phyloP scores from a whole-genome alignment of 2,797 vertebrate genomes.

The Parauchenoglanis ngamensis region DNA sequence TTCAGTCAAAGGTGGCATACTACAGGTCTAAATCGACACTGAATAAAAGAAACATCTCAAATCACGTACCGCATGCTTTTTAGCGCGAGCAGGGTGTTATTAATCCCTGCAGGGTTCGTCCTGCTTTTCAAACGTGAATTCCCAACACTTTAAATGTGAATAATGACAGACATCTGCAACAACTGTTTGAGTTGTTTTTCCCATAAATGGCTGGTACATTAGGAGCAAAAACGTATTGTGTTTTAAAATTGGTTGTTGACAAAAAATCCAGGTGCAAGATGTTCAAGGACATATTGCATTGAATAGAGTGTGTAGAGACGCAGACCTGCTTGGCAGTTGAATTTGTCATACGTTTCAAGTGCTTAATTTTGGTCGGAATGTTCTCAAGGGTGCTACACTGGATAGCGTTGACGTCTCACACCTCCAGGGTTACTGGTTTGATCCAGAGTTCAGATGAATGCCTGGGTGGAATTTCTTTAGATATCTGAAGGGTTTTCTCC shows the following conservation, averaged over 20 bases:
- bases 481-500: background rate
- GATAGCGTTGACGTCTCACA: too few relatives aligned
- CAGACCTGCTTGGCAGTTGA: background rate
- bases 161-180: background rate
- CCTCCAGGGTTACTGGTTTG: background rate
- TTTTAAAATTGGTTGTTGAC: background rate
- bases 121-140: background rate
- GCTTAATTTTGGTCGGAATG: background rate
- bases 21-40: background rate
- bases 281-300: background rate
- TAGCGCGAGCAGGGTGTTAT: background rate
- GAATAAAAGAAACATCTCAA: conserved; percentile 5
- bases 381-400: background rate
- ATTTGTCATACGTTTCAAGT: background rate
- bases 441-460: background rate
- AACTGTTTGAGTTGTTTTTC: background rate
- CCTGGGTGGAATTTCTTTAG: background rate
- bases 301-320: background rate
- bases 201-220: background rate
- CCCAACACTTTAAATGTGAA: background rate
- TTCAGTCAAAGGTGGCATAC: background rate
- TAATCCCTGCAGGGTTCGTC: conserved; percentile 3
- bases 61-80: background rate
- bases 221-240: background rate
- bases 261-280: background rate